Percentiles rank a stretch among this genome's conserved stretches.
phyloP scores from a whole-genome alignment of 2,888 invertebrate species.

The Scaptomyza parva region DNA sequence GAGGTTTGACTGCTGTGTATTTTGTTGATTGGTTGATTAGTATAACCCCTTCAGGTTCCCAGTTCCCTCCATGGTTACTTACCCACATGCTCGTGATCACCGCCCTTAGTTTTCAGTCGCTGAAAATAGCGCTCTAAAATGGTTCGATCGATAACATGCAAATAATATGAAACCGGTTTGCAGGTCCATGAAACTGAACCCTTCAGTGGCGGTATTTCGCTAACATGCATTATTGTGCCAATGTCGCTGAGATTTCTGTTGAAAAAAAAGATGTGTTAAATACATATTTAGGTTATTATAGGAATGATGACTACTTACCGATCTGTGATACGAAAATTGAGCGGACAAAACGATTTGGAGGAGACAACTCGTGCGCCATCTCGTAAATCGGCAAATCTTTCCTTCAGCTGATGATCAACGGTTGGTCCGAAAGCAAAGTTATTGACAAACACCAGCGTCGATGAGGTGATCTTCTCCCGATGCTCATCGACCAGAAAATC shows the following conservation, averaged over 20 bases:
- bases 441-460: slow-evolving; percentile 99
- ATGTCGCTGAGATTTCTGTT: slow-evolving; percentile 97
- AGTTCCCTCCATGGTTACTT: slow-evolving; percentile 60
- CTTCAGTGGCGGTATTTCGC: slow-evolving; percentile 96
- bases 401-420: slow-evolving; percentile 98
- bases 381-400: slow-evolving; percentile 97
- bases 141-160: slow-evolving; percentile 98
- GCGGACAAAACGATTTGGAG: slow-evolving; percentile 99
- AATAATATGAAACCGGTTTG: slow-evolving; percentile 98
- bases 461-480: slow-evolving; percentile 96
- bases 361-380: slow-evolving; percentile 98
- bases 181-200: slow-evolving; percentile 99
- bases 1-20: slow-evolving; percentile 1
- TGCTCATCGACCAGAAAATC: slow-evolving; percentile 97
- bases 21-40: not conserved
- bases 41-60: not conserved
- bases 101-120: slow-evolving; percentile 94
- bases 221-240: slow-evolving; percentile 99
- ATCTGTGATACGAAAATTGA: slow-evolving; percentile 99
- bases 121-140: slow-evolving; percentile 98
- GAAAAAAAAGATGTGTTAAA: not conserved
- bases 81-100: slow-evolving; percentile 83
- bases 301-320: slow-evolving; percentile 76
- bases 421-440: slow-evolving; percentile 99
- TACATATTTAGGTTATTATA: not conserved